These are phyloP conservation scores for Athalia rosae DNA, from an alignment of 2,888 invertebrate species.

Conservation along the genomic window DNA sequence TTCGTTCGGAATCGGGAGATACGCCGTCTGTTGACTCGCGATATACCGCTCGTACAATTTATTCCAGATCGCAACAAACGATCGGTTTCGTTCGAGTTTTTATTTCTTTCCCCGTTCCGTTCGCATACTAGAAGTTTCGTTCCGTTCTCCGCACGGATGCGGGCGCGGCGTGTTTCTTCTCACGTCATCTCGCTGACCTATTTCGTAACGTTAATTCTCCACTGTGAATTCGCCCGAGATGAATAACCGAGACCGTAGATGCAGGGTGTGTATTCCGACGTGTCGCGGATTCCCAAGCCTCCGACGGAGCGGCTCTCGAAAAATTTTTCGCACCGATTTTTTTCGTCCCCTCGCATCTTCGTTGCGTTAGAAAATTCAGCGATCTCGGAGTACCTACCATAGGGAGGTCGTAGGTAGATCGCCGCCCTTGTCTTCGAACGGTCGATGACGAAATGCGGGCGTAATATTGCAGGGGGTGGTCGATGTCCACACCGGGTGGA, in stretches of 20 bases:
- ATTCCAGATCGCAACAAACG: not conserved
- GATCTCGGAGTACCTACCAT: not conserved
- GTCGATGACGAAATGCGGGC: conserved; percentile 15
- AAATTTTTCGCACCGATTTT: not conserved
- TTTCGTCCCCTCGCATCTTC: not conserved
- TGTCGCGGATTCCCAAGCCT: not conserved
- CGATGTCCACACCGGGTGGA: conserved; percentile 45
- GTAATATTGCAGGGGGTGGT: not conserved
- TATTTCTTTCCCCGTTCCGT: conserved; percentile 51
- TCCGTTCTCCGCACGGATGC: not conserved
- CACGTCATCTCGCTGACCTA: conserved; percentile 60
- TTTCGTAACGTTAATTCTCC: conserved; percentile 48
- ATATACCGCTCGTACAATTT: conserved; percentile 4
- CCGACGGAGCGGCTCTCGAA: not conserved
- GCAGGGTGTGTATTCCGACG: conserved; percentile 10
- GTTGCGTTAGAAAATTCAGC: not conserved
- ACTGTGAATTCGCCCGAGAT: conserved; percentile 29
- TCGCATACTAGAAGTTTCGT: conserved; percentile 46
- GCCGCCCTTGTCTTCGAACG: not conserved
- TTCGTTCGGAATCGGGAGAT: too few species aligned
- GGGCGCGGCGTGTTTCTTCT: conserved; percentile 52
- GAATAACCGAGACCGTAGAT: conserved; percentile 11
- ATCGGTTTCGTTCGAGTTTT: conserved; percentile 51
- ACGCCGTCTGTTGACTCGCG: not conserved
- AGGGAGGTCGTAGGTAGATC: not conserved